Base-by-base conservation (phyloP, 2,113 vertebrate species). In the Pterophyllum scalare region DNA sequence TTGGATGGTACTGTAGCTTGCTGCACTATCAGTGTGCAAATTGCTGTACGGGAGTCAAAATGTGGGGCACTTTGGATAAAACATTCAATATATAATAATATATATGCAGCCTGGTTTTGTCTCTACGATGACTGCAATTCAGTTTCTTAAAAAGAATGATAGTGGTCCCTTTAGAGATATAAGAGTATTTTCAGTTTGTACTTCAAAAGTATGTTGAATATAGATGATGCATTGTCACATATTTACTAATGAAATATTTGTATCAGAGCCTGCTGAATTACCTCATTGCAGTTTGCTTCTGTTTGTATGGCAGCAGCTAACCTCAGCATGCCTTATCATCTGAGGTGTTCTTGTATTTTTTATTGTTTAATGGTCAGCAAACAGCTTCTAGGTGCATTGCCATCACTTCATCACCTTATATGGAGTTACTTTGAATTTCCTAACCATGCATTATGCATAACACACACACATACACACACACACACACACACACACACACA, bases 21-120 rank as follows among this genome's bases (percentile, higher is more conserved):
- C 59, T 80, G 78, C 22, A 49, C 64, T 49, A 49, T 46, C 46
- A 67, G 62, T 70, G 35, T 57, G 3, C 52, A 57, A 80, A 70
- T 28, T 20, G 17, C 22, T 46, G 64, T 5, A 67, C 19, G 40
- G 26, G 64, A 26, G 22, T 67, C 8, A 1, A 67, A 67, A 26
- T 67, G 40, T 67, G 46, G 40, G 14, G 40, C 38, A 46, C 64
- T 67, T 67, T 26, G 38, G 14, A 19, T 67, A 46, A 26, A 67
- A 67, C 43, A 67, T 17, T 24, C 7, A 65, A 65, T 24, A 15
- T 24, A 2, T 24, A 10, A 14, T 5, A 19, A 14, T n/a, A n/a
- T 13, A 35, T 3, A 61, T 20, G 28, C 31, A n/a, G 31, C 19
- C 19, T 33, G 28, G 17, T 17, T 61, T 61, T 33, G 10, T 61